Conservation (phyloP, 1,140 invertebrate species). For the Palaemon carinicauda region DNA sequence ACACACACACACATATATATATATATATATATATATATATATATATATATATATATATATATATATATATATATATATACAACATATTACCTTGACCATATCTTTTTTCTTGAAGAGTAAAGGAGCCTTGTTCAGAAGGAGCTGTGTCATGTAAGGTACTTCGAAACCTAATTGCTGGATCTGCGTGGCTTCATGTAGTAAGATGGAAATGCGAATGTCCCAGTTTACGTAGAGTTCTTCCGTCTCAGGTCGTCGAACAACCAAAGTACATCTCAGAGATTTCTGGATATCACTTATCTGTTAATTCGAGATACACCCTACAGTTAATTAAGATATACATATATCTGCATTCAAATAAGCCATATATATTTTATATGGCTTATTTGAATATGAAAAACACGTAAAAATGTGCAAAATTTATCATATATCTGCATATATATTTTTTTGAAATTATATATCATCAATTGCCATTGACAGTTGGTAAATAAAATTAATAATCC, state of each 20-base stretch:
- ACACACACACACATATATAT: too few relatives aligned
- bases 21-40: too few relatives aligned
- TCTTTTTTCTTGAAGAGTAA: conserved; percentile 51
- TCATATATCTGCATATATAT: too few relatives aligned
- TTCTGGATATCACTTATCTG: conserved; percentile 56
- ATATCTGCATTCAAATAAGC: too few relatives aligned
- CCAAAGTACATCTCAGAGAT: conserved; percentile 50
- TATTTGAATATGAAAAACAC: too few relatives aligned
- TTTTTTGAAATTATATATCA: too few relatives aligned
- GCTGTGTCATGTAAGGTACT: conserved; percentile 53
- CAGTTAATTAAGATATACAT: neutral
- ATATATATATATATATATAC: neutral
- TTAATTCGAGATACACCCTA: too few relatives aligned
- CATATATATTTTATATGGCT: too few relatives aligned
- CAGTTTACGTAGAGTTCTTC: conserved; percentile 58
- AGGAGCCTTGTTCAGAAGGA: conserved; percentile 54
- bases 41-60: too few relatives aligned
- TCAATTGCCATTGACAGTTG: too few relatives aligned
- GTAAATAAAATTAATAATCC: too few relatives aligned
- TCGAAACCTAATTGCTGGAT: conserved; percentile 58
- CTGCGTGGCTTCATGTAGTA: conserved; percentile 53
- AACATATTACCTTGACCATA: conserved; percentile 39
- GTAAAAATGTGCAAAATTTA: too few relatives aligned
- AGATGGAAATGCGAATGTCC: conserved; percentile 52
- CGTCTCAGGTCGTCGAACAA: conserved; percentile 50